Evolutionary conservation across 2,797 vertebrate genomes (phyloP), one percentile per base, ranked within the genome.

Genomic region (Falco cherrug): DNA sequence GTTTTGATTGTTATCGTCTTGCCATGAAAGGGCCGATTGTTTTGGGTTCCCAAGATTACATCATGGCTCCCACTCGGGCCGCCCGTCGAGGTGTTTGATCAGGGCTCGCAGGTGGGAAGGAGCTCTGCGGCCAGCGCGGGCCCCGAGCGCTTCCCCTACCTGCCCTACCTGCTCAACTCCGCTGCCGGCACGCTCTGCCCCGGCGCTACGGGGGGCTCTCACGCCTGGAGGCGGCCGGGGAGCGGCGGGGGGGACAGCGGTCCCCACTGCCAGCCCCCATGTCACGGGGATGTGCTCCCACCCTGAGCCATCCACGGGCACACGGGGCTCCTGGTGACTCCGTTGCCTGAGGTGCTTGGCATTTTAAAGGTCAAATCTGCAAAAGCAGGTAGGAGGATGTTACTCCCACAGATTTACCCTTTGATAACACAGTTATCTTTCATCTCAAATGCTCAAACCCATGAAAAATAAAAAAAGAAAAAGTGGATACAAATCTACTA

Each of bases 1-100:
- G 96, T 91, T 96, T 96, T 95, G 97, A 98, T 98, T 97, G 97
- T 98, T 98, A 98, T 98, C 97, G 33, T 65, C 70, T 61, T 76
- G 81, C 94, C 84, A 71, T 98, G 97, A 98, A 97, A 97, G 97
- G 87, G 70, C 75, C 76, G 96, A 98, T 97, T 98, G 98, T 98
- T 97, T 87, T 67, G 92, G 94, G 60, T 60, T 95, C 83, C 48
- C 37, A 28, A 33, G 86, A 96, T 97, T 97, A 95, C 97, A 97
- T 98, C 95, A 94, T 19, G 56, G 96, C 94, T 96, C 96, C 96
- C 97, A 96, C 96, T 97, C 63, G 48, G 97, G 96, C 96, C 68
- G 95, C 97, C 95, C 65, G 90, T 80, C 31, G 95, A 97, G 94
- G 96, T 94, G 92, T 97, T 95, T 98, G 98, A 98, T 96, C 97